Percentiles rank a stretch among this genome's conserved stretches.
Evolutionary conservation across 2,797 vertebrate species (phyloP).

Genomic region (Phaenicophaeus curvirostris): DNA sequence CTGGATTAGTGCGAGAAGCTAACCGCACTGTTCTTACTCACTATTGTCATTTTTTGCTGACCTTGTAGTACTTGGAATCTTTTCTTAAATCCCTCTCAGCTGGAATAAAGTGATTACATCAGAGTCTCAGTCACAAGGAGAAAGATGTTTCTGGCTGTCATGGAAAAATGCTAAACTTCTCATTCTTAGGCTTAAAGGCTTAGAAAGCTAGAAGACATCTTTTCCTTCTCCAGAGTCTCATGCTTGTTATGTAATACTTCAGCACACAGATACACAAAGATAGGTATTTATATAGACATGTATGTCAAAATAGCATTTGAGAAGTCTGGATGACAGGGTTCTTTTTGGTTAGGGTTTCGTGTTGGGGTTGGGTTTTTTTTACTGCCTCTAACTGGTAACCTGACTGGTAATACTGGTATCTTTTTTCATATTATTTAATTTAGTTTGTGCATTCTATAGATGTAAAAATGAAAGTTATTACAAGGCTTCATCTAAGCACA

Average conservation of each 20-base stretch:
- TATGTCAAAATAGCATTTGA: background rate
- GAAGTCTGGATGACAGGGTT: background rate
- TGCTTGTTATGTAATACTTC: background rate
- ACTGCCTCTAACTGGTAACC: background rate
- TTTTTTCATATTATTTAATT: background rate
- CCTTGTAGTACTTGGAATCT: background rate
- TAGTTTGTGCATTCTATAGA: background rate
- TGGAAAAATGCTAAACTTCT: background rate
- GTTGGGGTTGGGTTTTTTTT: background rate
- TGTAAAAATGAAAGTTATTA: background rate
- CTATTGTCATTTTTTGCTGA: conserved; percentile 12
- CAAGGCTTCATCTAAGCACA: background rate
- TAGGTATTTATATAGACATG: background rate
- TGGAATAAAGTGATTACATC: conserved; percentile 47
- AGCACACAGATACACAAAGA: background rate
- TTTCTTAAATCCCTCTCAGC: conserved; percentile 23
- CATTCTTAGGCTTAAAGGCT: conserved; percentile 17
- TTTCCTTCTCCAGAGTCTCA: background rate
- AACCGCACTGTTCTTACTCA: background rate
- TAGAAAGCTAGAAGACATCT: background rate
- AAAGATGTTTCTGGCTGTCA: conserved; percentile 15
- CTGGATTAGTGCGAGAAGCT: background rate
- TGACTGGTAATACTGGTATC: background rate
- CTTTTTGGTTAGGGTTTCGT: background rate
- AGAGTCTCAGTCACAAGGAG: background rate